Evolutionary conservation across 2,113 vertebrate genomes (phyloP), one percentile per base, ranked within the genome.

Genomic region (Phoxinus phoxinus): DNA sequence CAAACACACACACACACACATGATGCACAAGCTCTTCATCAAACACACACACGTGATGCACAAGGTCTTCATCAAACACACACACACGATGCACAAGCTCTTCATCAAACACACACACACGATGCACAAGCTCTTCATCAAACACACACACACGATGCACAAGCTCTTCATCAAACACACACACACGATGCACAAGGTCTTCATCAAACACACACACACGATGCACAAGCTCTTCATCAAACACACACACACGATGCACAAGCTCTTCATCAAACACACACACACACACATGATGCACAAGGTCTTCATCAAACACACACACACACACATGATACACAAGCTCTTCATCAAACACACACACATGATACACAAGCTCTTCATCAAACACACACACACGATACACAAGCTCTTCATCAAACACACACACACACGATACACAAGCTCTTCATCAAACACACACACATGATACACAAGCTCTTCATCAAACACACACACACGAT

Each of bases 1-100:
- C 83, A 87, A 53, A n/a, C n/a, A n/a, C n/a, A 41, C 41, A 41
- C 41, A 41, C n/a, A n/a, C n/a, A n/a, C 41, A 2, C 41, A 41
- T 9, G 41, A 41, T 0, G 2, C 41, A 41, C 41, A 9, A 41
- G 41, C 41, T 41, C 41, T 41, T 41, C 41, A 9, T 41, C 41
- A 93, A 90, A 94, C 88, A 93, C 41, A 37, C n/a, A n/a, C 37
- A 9, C 41, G 10, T 9, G 41, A 93, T 89, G 94, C 88, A 93
- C 86, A 90, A 90, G 78, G 83, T 78, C 88, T 89, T 80, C 27
- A 82, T 84, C 83, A 87, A 58, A 87, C 84, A 85, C n/a, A n/a
- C n/a, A n/a, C n/a, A n/a, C n/a, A n/a, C n/a, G n/a, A n/a, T n/a
- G n/a, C n/a, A n/a, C n/a, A n/a, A n/a, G n/a, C n/a, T n/a, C n/a